These are phyloP conservation scores for Strongylocentrotus purpuratus DNA, from an alignment of 35 echinoderm and acorn worm species.

Conservation along the genomic window DNA sequence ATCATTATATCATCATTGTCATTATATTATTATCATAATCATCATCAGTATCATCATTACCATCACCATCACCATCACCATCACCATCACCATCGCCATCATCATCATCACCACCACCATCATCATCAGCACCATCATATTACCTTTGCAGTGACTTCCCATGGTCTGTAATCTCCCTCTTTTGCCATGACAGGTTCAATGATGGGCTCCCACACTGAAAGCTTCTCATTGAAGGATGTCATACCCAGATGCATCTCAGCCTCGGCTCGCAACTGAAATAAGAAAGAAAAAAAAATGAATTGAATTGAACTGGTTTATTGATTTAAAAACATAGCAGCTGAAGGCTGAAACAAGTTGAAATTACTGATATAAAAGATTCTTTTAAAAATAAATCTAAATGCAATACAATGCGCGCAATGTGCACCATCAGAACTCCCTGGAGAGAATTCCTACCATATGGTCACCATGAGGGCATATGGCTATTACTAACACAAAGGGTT, in stretches of 20 bases:
- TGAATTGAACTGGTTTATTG: no score
- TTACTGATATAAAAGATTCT: no score
- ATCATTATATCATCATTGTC: background rate
- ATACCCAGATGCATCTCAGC: constrained; percentile 77
- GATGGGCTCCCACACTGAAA: constrained; percentile 87
- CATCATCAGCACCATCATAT: background rate
- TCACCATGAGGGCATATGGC: no score
- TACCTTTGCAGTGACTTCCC: constrained; percentile 91
- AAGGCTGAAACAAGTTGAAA: no score
- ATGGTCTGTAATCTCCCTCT: constrained; percentile 87
- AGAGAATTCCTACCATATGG: no score
- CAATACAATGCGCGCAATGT: no score
- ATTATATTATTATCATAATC: background rate
- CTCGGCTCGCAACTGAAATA: constrained; percentile 74
- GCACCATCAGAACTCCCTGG: no score
- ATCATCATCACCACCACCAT: background rate
- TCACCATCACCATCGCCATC: background rate
- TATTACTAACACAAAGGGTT: no score
- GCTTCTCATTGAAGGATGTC: constrained; percentile 86
- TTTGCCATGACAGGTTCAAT: constrained; percentile 94
- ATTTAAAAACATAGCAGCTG: no score
- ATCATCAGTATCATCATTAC: background rate
- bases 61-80: background rate
- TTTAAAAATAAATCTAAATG: no score
- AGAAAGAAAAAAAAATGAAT: background rate